phyloP scores from a whole-genome alignment of 2,113 vertebrate genomes.

The Crocuta crocuta region DNA sequence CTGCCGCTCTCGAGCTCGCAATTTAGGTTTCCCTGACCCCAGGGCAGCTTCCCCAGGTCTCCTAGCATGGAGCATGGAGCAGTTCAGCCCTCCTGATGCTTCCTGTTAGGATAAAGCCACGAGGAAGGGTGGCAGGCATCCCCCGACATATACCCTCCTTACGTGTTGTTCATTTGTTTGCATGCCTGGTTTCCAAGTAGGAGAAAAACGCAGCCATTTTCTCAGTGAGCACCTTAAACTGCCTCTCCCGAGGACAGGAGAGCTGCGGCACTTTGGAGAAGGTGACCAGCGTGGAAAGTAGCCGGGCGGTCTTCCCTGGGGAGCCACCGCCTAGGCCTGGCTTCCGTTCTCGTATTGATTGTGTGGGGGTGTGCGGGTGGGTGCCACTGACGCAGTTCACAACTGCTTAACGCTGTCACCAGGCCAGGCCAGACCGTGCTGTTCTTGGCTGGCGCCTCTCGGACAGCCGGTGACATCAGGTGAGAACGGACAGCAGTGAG shows the following conservation, averaged over 20 bases:
- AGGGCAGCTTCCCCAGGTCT: neutral
- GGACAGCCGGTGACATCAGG: neutral
- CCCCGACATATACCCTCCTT: neutral
- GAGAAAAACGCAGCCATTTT: neutral
- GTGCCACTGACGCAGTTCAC: neutral
- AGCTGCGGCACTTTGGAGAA: neutral
- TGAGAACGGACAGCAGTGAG: neutral
- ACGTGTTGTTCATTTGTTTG: neutral
- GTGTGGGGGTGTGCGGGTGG: neutral
- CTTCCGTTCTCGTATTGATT: neutral
- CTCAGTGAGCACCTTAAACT: neutral
- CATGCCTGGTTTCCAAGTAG: neutral
- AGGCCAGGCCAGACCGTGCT: neutral
- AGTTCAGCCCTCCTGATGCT: neutral
- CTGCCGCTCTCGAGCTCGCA: slow-evolving; percentile 8
- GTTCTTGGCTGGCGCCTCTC: neutral
- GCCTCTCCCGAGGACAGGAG: neutral
- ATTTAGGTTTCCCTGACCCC: neutral
- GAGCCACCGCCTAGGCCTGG: neutral
- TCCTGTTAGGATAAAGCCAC: rapidly evolving
- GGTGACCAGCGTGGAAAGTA: neutral
- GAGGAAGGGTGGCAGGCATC: neutral
- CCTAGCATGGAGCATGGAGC: rapidly evolving
- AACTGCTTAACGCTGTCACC: neutral
- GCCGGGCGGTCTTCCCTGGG: neutral